Evolutionary conservation across 1,140 invertebrate species (phyloP).

Genomic region (Aphis gossypii): DNA sequence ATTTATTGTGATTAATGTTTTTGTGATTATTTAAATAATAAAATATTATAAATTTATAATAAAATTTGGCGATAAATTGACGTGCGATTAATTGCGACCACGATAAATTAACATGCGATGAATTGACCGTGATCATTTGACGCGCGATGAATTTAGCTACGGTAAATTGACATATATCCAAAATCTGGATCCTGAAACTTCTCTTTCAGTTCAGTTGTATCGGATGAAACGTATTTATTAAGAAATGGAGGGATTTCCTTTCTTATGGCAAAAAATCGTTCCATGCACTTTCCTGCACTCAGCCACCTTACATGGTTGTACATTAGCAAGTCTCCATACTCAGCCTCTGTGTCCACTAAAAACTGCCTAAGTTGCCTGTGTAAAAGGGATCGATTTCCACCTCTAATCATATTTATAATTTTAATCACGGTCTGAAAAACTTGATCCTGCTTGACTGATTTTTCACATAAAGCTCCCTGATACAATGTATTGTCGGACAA

Average conservation of each 20-base stretch:
- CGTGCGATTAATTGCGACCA: too few relatives aligned
- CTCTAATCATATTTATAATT: conserved; percentile 61
- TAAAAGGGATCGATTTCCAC: conserved; percentile 50
- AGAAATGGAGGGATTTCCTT: conserved; percentile 45
- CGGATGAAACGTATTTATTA: conserved; percentile 47
- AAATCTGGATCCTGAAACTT: conserved; percentile 42
- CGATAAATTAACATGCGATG: too few relatives aligned
- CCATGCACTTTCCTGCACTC: conserved; percentile 52
- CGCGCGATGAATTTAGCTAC: too few relatives aligned
- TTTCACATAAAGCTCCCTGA: conserved; percentile 60
- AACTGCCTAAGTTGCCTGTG: conserved; percentile 54
- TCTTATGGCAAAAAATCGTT: conserved; percentile 53
- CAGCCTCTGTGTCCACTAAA: conserved; percentile 41
- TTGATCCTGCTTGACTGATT: conserved; percentile 59
- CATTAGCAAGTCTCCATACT: conserved; percentile 56
- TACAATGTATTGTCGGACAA: conserved; percentile 60
- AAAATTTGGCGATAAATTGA: too few relatives aligned
- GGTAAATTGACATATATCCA: too few relatives aligned
- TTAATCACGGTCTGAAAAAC: conserved; percentile 60
- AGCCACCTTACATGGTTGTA: conserved; percentile 57
- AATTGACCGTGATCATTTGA: too few relatives aligned
- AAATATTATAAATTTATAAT: too few relatives aligned
- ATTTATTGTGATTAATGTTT: too few relatives aligned
- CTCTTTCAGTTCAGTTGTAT: conserved; percentile 51
- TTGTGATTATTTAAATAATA: too few relatives aligned